Evolutionary conservation across 2,797 vertebrate species (phyloP), one percentile per base, ranked within the genome.

Genomic region (Pseudochaenichthys georgianus): DNA sequence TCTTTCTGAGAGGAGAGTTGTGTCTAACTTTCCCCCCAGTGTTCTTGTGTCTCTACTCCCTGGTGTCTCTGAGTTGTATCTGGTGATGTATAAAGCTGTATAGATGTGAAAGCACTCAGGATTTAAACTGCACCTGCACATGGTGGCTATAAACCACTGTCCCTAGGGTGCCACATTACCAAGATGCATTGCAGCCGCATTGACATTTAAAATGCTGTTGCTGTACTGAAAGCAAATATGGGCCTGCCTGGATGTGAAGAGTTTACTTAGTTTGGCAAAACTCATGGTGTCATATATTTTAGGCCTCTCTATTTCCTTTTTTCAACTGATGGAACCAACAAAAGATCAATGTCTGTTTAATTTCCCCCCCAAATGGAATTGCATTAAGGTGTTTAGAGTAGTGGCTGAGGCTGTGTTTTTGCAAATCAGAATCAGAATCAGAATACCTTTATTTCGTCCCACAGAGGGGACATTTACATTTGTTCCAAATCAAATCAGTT

Each of bases 101-200:
- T 34, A 21, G 60, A 72, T 82, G 77, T 83, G 64, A 77, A 74
- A 68, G 63, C 64, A 78, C 43, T 34, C 69, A 60, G 34, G 71
- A 81, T 87, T 86, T 84, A 70, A 83, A 73, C 77, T 17, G 45
- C 57, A 65, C 34, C 47, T 71, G 80, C 66, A 55, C 63, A 50
- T 28, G 59, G 42, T 63, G 66, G 70, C 60, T 71, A 80, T 82
- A 76, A 78, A 72, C 59, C 53, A 54, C 17, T 57, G 70, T 55
- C 63, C n/a, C 48, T 19, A 4, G 45, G 64, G 71, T 83, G 75
- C 58, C 73, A 75, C 47, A 69, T 64, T 70, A 71, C 16, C 43
- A 57, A 69, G 53, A 71, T 67, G 57, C 21, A 74, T 45, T 58
- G n/a, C 45, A 21, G 64, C 60, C 61, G 48, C 62, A 66, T 54